Percentiles rank a stretch among this genome's conserved stretches.
These are phyloP conservation scores for Bufotes viridis DNA, from an alignment of 2,797 vertebrate species.

Conservation along the genomic window DNA sequence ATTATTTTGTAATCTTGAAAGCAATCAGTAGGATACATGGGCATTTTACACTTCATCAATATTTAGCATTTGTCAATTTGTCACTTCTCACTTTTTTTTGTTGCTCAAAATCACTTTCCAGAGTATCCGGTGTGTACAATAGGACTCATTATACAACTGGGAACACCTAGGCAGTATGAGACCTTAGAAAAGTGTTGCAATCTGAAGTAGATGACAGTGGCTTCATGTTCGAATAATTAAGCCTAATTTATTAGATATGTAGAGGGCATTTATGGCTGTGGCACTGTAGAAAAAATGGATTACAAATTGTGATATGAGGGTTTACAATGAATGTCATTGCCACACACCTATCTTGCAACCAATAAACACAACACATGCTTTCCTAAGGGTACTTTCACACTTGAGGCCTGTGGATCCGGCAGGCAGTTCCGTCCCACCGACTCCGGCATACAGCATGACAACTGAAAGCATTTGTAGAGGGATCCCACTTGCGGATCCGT, in stretches of 20 bases:
- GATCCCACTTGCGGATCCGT: no score
- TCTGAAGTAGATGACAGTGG: neutral
- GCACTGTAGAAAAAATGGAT: no score
- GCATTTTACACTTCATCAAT: neutral
- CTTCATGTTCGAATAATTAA: neutral
- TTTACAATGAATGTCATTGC: no score
- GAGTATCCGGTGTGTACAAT: neutral
- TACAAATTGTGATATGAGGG: no score
- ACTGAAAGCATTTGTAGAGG: no score
- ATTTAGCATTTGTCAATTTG: neutral
- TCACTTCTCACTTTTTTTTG: neutral
- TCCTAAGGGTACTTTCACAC: no score
- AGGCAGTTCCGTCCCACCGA: no score
- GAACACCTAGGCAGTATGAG: neutral
- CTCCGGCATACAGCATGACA: no score
- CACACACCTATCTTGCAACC: no score
- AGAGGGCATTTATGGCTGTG: no score
- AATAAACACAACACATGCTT: no score
- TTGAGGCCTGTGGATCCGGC: no score
- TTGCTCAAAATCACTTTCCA: neutral
- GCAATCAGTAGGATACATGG: neutral
- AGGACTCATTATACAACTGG: neutral
- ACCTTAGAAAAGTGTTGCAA: neutral
- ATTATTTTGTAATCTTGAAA: neutral
- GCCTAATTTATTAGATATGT: neutral